Base-by-base conservation (phyloP, 2,113 vertebrate genomes). In the Oncorhynchus keta region DNA sequence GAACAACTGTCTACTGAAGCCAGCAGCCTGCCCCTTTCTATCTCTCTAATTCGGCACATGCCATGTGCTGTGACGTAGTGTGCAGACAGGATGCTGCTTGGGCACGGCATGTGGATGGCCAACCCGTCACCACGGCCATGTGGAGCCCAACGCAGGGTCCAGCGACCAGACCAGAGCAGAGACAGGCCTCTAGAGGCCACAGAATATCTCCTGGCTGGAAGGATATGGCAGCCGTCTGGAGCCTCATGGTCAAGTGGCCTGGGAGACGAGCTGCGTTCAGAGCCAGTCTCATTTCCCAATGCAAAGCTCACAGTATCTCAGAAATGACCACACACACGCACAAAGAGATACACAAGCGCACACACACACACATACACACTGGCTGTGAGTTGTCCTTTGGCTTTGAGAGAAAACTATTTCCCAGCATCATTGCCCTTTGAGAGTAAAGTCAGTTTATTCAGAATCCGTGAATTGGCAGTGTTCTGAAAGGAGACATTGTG, bases 1-100 rank as follows among this genome's bases (percentile, higher is more conserved):
- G 86, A 91, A 89, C 87, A 90, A 89, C 84, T 82, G 85, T 86
- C 74, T 81, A 89, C 78, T 76, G 77, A 85, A 90, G 87, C 87
- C 79, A 82, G 83, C 76, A 72, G 81, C 76, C 81, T 88, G 79
- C 87, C 87, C 9, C 39, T 45, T 9, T 45, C 39, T 45, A 9
- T 45, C 39, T 45, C 39, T 80, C 79, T 86, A 87, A 88, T 89
- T 76, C 85, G 86, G 90, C 90, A 88, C 85, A 88, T 86, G 83
- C 85, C 78, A 86, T 80, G 66, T 72, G 72, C 68, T 83, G 39
- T 45, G 86, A 87, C 86, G 85, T 75, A 85, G 73, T 77, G 26
- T 80, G 78, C 81, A 86, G 86, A 88, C 86, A 82, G 85, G 84
- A 88, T 83, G 80, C 79, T 70, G 82, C 81, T 76, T 11, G 9